phyloP scores from a whole-genome alignment of 2,797 vertebrate genomes.

The Sebastes oblongus region DNA sequence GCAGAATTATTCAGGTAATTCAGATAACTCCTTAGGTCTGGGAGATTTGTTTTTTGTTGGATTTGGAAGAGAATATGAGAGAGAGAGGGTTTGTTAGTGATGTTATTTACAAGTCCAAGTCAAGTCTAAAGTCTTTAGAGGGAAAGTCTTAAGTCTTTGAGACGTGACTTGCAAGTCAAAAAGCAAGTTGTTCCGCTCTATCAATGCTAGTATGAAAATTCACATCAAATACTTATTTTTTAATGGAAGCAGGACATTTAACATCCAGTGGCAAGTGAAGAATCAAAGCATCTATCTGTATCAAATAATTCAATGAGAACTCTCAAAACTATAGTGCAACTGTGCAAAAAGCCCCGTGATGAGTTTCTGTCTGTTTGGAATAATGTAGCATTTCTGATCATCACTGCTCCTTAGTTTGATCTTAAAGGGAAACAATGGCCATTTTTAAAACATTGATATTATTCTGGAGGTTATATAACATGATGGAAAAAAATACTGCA shows the following conservation, averaged over 20 bases:
- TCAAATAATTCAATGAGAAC: background rate
- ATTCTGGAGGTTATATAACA: too few relatives aligned
- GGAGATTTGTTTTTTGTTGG: background rate
- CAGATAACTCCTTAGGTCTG: background rate
- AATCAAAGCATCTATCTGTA: background rate
- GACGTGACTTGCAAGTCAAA: background rate
- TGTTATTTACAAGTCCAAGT: background rate
- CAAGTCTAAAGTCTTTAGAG: background rate
- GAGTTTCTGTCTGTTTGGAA: too few relatives aligned
- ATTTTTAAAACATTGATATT: too few relatives aligned
- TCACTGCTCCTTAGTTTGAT: background rate
- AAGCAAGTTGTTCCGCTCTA: background rate
- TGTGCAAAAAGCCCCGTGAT: background rate
- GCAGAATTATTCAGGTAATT: slow-evolving; percentile 19
- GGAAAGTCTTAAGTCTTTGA: background rate
- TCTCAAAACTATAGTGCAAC: background rate
- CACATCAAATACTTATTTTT: background rate
- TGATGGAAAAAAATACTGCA: too few relatives aligned
- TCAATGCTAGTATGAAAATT: background rate
- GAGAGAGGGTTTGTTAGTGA: background rate
- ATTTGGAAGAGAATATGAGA: background rate
- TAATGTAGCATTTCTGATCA: background rate
- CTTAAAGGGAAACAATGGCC: fast-evolving
- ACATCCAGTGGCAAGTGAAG: background rate
- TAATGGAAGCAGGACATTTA: background rate